phyloP scores from a whole-genome alignment of 2,797 vertebrate genomes.

The Cuniculus paca region DNA sequence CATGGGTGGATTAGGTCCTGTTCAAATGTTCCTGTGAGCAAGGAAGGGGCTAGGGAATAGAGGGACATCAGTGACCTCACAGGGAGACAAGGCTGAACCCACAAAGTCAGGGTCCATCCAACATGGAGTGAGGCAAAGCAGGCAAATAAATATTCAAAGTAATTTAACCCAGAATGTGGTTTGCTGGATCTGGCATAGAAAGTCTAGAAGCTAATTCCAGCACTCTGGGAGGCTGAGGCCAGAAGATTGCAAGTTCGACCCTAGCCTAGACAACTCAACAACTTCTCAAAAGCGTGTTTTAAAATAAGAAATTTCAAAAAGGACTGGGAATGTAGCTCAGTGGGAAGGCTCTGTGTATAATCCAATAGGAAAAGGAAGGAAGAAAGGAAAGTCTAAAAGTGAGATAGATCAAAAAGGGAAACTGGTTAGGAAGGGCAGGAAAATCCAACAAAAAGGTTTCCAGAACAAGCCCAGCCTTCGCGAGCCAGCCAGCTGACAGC shows the following conservation, averaged over 20 bases:
- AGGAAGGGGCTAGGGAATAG: too few species aligned
- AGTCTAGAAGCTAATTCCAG: neutral
- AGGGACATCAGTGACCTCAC: too few species aligned
- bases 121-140: neutral
- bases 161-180: neutral
- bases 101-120: neutral
- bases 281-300: neutral
- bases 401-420: too few species aligned
- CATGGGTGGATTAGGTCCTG: neutral
- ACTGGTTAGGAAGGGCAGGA: neutral
- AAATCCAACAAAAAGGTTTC: neutral
- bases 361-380: neutral
- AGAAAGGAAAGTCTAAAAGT: neutral
- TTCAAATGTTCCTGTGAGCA: neutral
- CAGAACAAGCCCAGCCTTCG: rapidly evolving
- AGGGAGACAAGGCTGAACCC: neutral
- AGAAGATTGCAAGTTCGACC: neutral
- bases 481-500: neutral
- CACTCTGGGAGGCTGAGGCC: neutral
- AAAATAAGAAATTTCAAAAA: neutral
- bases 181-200: too few species aligned
- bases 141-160: neutral
- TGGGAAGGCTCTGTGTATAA: neutral
- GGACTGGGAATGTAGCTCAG: neutral
- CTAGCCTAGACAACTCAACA: neutral